phyloP scores from a whole-genome alignment of 2,113 vertebrate species.

The Podarcis muralis region DNA sequence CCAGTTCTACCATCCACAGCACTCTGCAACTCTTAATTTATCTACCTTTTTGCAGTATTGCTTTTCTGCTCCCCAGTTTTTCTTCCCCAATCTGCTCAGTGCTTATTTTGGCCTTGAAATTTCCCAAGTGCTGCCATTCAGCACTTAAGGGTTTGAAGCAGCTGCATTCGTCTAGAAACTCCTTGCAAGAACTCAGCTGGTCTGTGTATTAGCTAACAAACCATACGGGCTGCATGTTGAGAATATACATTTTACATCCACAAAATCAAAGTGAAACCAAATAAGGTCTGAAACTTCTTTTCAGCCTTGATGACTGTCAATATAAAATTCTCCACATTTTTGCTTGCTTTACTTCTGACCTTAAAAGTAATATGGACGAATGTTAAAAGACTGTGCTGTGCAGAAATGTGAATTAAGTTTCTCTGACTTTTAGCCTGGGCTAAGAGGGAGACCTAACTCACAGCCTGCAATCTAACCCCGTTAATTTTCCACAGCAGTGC shows the following conservation, averaged over 20 bases:
- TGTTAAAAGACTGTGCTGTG: not conserved
- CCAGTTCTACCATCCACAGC: not conserved
- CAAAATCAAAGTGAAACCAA: not conserved
- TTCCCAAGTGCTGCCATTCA: not conserved
- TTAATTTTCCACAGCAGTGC: not conserved
- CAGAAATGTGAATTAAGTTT: not conserved
- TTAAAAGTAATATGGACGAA: not conserved
- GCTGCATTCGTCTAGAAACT: not conserved
- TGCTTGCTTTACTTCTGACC: not conserved
- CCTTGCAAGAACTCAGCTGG: not conserved
- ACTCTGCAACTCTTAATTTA: not conserved
- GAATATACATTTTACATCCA: too few relatives aligned
- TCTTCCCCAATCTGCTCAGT: not conserved
- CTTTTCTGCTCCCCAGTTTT: not conserved
- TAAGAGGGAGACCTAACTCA: not conserved
- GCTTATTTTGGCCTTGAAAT: not conserved
- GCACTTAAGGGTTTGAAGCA: not conserved
- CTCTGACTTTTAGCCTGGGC: not conserved
- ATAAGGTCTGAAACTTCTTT: not conserved
- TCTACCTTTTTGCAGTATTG: not conserved
- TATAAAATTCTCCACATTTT: not conserved
- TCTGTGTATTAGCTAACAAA: not conserved
- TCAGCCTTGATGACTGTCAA: not conserved
- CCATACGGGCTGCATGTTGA: too few relatives aligned
- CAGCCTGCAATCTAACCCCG: not conserved